Base-by-base conservation (phyloP, 2,113 vertebrate genomes). In the Lepus timidus region DNA sequence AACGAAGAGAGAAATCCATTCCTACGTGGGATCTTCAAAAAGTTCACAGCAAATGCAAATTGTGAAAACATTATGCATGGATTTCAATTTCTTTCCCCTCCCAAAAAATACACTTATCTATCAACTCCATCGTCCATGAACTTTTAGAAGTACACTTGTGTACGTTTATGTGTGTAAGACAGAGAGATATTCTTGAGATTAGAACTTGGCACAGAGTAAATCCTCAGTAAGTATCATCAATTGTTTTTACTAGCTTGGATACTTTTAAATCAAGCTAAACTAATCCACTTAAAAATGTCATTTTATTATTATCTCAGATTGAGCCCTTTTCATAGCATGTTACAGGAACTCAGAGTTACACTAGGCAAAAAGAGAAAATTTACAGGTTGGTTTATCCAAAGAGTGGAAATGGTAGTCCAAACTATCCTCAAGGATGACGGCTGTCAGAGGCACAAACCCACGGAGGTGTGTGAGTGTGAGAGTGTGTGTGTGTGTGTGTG, bases 221-320 rank as follows among this genome's bases (percentile, higher is more conserved):
- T 55, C 17, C 52, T 85, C 22, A 51, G 4, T 51, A 73, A 80
- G 51, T 94, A 12, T 75, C 62, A 95, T 61, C 14, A 71, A 25
- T 85, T 88, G 17, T 52, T 84, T 68, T 80, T 51, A 55, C 74
- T 58, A 82, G n/a, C 33, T n/a, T 49, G 75, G 31, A 83, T 52
- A 52, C 68, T 51, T 79, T 16, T 64, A 2, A 4, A 44, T 58
- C 23, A 39, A 51, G 61, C n/a, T 61, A 88, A 94, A 61, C 20
- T 70, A 62, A 88, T 44, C 23, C n/a, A 79, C 64, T 79, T n/a
- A 10, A 64, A 93, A 82, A 36, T 68, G 71, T 78, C 36, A 90
- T 65, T 90, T 92, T 78, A 62, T 76, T 73, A 85, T 8, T 39
- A 17, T 22, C 64, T 93, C 91, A 76, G 23, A 92, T 9, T 33